Conservation (phyloP, 2,888 invertebrate genomes). For the Anoncus sp. region DNA sequence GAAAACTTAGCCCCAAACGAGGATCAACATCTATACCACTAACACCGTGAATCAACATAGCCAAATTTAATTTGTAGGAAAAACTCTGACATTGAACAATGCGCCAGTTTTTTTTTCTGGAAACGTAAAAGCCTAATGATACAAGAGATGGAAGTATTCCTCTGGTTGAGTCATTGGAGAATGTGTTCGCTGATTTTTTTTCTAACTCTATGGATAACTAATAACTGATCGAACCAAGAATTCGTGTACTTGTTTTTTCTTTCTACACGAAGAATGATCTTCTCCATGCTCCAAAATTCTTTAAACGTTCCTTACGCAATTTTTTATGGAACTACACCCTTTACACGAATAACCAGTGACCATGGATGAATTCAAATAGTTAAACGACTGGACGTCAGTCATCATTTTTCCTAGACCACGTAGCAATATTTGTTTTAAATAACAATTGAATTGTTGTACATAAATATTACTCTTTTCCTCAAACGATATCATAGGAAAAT, state of each 20-base stretch:
- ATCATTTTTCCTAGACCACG: background rate
- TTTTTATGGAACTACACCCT: background rate
- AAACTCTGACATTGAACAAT: background rate
- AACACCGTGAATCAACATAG: constrained; percentile 15
- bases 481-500: background rate
- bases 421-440: background rate
- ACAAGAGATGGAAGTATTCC: too few species aligned
- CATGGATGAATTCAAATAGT: background rate
- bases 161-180: too few species aligned
- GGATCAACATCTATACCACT: constrained; percentile 29
- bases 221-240: too few species aligned
- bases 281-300: too few species aligned
- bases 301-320: too few species aligned
- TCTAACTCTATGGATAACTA: too few species aligned
- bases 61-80: constrained; percentile 15
- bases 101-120: background rate
- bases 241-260: too few species aligned
- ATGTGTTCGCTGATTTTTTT: too few species aligned
- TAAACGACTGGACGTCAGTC: background rate
- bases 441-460: background rate
- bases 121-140: background rate
- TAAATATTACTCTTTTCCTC: background rate
- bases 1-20: constrained; percentile 40
- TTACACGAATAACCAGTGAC: background rate
- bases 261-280: too few species aligned